Evolutionary conservation across 2,797 vertebrate species (phyloP).

Genomic region (Echiichthys vipera): DNA sequence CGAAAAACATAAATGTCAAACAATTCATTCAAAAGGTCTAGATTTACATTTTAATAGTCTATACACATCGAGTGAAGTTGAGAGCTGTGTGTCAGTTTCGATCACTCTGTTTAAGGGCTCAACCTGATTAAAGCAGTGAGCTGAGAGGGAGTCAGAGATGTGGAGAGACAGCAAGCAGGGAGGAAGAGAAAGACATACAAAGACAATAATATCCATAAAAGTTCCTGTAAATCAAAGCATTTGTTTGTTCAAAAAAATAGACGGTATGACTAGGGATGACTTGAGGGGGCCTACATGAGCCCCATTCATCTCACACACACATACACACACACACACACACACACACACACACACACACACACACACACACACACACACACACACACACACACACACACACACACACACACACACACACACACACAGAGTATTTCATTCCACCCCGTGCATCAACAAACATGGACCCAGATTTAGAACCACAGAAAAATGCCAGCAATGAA

Average conservation of each 20-base stretch:
- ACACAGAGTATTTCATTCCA: conserved; percentile 54
- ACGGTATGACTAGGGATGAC: conserved; percentile 51
- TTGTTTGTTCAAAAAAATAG: conserved; percentile 65
- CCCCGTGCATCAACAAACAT: conserved; percentile 76
- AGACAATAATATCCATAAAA: conserved; percentile 41
- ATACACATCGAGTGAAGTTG: neutral
- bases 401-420: conserved; percentile 17
- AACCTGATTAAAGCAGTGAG: conserved; percentile 23
- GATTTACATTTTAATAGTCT: neutral
- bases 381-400: conserved; percentile 25
- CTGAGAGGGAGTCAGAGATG: conserved; percentile 2
- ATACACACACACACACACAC: conserved; percentile 14
- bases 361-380: conserved; percentile 19
- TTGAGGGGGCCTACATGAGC: conserved; percentile 25
- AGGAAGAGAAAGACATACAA: conserved; percentile 21
- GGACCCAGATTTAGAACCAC: conserved; percentile 73
- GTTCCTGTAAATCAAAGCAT: conserved; percentile 60
- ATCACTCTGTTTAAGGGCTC: neutral
- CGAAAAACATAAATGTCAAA: conserved; percentile 4
- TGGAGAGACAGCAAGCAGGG: conserved; percentile 11
- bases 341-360: conserved; percentile 18
- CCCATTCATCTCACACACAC: conserved; percentile 44
- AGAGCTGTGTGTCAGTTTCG: neutral
- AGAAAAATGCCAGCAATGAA: conserved; percentile 79
- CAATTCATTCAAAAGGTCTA: neutral